Evolutionary conservation across 2,113 vertebrate genomes (phyloP), one percentile per base, ranked within the genome.

Genomic region (Alexandromys fortis): DNA sequence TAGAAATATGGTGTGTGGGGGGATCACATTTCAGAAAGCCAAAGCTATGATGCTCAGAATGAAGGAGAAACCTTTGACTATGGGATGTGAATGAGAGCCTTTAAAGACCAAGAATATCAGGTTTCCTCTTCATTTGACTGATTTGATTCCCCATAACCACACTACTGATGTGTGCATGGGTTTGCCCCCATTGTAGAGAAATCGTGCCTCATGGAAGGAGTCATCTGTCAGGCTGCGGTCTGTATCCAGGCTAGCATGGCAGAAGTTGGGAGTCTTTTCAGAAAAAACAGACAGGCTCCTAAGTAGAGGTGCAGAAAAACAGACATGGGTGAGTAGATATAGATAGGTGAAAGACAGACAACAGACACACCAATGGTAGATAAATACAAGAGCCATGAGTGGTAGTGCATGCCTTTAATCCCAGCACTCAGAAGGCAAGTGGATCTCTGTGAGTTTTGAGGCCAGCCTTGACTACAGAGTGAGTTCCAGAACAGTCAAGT

Each of bases 261-360:
- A n/a, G 42, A 33, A 70, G 58, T 55, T 92, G 65, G 9, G 47
- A 75, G 22, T 95, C 73, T 86, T 95, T 82, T 68, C 78, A 95
- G 42, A 96, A 92, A 94, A 94, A 45, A 45, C 11, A 52, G 13
- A 7, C 22, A 38, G 21, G 47, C 22, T 26, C 55, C 8, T 87
- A 19, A 49, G 52, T 38, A 87, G 24, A 83, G 1, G n/a, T 70
- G 9, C 38, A 72, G 67, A 22, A 38, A 87, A 35, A 52, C 22
- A 70, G 47, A 86, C 10, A 47, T 30, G 9, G 17, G 63, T 61
- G 28, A 73, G 2, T 7, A 68, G 47, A 77, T 9, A 30, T 28
- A 38, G 28, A 68, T 11, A 49, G 67, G 85, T 86, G 78, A 63
- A 68, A 55, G 49, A 78, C n/a, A 38, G 65, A 63, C 26, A 24